These are phyloP conservation scores for Tanypteryx hageni DNA, from an alignment of 2,888 invertebrate genomes.

Conservation along the genomic window DNA sequence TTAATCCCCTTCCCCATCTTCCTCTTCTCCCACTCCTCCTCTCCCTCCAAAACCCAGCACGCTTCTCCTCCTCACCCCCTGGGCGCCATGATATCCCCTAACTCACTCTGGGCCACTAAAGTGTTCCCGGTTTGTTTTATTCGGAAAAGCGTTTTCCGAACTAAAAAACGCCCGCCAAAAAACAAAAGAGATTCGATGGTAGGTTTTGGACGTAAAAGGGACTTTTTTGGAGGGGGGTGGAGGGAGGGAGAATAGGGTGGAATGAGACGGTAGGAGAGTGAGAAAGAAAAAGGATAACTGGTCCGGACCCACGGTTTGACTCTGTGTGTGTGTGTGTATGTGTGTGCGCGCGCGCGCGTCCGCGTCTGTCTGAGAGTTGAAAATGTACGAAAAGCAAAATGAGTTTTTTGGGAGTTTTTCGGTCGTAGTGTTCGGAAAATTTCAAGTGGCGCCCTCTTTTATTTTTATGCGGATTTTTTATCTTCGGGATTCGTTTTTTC, in stretches of 20 bases:
- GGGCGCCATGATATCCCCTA: neutral
- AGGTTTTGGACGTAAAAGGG: slow-evolving; percentile 15
- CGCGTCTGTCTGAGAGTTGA: neutral
- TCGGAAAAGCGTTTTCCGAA: neutral
- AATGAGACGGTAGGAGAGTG: neutral
- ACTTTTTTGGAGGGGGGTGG: neutral
- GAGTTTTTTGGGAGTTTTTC: slow-evolving; percentile 10
- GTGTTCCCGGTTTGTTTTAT: slow-evolving; percentile 6
- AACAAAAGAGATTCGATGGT: slow-evolving; percentile 24
- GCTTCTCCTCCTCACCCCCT: neutral
- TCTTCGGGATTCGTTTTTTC: neutral
- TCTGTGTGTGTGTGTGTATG: slow-evolving; percentile 16
- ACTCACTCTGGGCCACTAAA: slow-evolving; percentile 1
- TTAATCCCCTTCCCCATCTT: too few relatives aligned
- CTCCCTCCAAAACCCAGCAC: neutral
- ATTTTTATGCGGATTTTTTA: neutral
- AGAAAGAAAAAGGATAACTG: slow-evolving; percentile 17
- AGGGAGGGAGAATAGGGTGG: neutral
- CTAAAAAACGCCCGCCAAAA: neutral
- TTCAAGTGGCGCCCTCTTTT: neutral
- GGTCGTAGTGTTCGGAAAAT: neutral
- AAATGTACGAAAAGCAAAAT: slow-evolving; percentile 15
- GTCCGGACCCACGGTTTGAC: neutral
- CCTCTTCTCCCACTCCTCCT: neutral
- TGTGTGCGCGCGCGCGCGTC: neutral